Evolutionary conservation across 2,113 vertebrate genomes (phyloP).

Genomic region (Oncorhynchus keta): DNA sequence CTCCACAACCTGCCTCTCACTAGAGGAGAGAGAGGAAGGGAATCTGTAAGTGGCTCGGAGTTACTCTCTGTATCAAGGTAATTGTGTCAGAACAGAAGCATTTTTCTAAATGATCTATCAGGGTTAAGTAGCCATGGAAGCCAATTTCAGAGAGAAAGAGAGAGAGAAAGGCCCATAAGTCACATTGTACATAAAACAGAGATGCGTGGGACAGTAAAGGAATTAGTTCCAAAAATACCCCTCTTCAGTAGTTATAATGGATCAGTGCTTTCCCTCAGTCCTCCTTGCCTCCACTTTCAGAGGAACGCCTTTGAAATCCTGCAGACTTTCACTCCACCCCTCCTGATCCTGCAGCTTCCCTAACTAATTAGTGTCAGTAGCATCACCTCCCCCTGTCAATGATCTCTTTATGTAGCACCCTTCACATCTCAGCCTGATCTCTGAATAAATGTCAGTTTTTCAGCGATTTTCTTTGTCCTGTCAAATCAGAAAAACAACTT

Average conservation of each 20-base stretch:
- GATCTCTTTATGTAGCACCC: neutral
- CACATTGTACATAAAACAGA: slow-evolving; percentile 39
- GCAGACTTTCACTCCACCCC: slow-evolving; percentile 11
- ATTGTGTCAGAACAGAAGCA: slow-evolving; percentile 10
- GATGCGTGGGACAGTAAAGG: neutral
- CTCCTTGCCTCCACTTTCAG: neutral
- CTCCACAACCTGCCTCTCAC: neutral
- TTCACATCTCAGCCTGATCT: neutral
- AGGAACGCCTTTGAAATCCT: slow-evolving; percentile 22
- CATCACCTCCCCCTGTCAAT: slow-evolving; percentile 18
- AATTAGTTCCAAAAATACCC: slow-evolving; percentile 9
- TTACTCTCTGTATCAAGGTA: slow-evolving; percentile 22
- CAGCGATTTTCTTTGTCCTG: slow-evolving; percentile 10
- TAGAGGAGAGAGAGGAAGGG: too few species aligned
- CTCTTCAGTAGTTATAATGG: neutral
- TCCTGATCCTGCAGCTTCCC: slow-evolving; percentile 9
- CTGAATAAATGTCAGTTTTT: neutral
- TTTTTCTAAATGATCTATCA: slow-evolving; percentile 30
- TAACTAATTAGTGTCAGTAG: slow-evolving; percentile 38
- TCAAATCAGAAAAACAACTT: slow-evolving; percentile 11
- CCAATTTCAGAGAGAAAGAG: slow-evolving; percentile 25
- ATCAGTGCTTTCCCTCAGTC: slow-evolving; percentile 7
- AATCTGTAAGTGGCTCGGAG: slow-evolving; percentile 10
- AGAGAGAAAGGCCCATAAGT: slow-evolving; percentile 24
- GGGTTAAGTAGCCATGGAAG: slow-evolving; percentile 25